Conservation (phyloP, 2,113 vertebrate genomes). For the Platysternon megacephalum region DNA sequence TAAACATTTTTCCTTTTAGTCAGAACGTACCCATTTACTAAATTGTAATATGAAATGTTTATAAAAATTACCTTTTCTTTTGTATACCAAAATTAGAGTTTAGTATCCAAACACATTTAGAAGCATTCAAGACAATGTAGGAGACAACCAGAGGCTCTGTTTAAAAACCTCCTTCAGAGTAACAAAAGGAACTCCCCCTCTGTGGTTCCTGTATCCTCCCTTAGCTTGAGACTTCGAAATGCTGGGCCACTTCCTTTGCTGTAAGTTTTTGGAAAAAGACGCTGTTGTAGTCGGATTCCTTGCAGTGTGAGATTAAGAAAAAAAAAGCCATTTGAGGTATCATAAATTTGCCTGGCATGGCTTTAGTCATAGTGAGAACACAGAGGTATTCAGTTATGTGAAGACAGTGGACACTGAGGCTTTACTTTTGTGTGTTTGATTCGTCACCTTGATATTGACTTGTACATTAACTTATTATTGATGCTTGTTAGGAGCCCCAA, state of each 20-base stretch:
- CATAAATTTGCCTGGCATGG: not conserved
- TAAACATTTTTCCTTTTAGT: not conserved
- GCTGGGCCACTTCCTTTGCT: not conserved
- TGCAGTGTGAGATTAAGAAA: not conserved
- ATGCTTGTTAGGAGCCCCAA: not conserved
- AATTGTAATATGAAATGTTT: not conserved
- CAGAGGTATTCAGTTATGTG: not conserved
- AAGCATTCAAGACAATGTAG: slow-evolving; percentile 27
- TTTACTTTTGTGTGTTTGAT: not conserved
- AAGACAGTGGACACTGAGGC: not conserved
- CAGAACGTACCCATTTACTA: not conserved
- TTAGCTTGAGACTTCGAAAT: slow-evolving; percentile 38
- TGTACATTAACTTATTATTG: not conserved
- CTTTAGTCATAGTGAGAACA: not conserved
- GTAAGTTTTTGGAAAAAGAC: not conserved
- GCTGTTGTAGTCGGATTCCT: not conserved
- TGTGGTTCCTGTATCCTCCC: slow-evolving; percentile 28
- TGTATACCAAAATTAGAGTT: not conserved
- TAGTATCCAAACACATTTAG: slow-evolving; percentile 33
- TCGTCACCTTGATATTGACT: not conserved
- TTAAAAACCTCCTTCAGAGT: slow-evolving; percentile 1
- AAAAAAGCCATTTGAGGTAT: not conserved
- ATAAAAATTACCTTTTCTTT: not conserved
- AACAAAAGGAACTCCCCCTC: slow-evolving; percentile 22
- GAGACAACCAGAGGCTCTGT: slow-evolving; percentile 3